Evolutionary conservation across 2,797 vertebrate species (phyloP).

Genomic region (Phataginus tetradactyla): DNA sequence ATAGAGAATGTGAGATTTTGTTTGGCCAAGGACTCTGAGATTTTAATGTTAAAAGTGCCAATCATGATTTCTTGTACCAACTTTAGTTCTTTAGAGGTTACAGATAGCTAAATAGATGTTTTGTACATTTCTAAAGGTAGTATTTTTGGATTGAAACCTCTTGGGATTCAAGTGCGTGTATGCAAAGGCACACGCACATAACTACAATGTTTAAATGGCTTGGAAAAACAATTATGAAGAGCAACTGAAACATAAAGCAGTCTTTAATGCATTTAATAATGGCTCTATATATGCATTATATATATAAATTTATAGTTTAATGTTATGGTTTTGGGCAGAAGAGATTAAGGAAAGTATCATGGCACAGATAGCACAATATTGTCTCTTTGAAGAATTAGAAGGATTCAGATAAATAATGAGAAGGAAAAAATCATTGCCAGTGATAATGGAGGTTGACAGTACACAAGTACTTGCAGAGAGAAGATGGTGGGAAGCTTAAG

Average conservation of each 20-base stretch:
- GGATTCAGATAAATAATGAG: background rate
- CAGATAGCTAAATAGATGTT: background rate
- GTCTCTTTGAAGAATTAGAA: background rate
- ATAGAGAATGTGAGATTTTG: background rate
- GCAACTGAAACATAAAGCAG: background rate
- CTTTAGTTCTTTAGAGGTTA: background rate
- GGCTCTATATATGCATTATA: background rate
- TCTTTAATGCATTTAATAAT: background rate
- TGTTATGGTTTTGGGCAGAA: background rate
- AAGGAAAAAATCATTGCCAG: too few relatives aligned
- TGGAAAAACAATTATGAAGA: background rate
- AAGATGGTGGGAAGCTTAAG: background rate
- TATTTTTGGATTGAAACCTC: background rate
- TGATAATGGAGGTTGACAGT: too few relatives aligned
- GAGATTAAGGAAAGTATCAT: background rate
- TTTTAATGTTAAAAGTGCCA: background rate
- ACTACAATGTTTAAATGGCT: conserved; percentile 5
- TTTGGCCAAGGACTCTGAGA: background rate
- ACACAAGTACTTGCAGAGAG: background rate
- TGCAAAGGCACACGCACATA: background rate
- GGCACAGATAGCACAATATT: background rate
- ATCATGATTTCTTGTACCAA: background rate
- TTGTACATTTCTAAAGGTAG: background rate
- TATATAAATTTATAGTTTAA: background rate
- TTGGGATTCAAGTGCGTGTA: background rate